Base-by-base conservation (phyloP, 2,113 vertebrate genomes). In the Lycaon pictus region DNA sequence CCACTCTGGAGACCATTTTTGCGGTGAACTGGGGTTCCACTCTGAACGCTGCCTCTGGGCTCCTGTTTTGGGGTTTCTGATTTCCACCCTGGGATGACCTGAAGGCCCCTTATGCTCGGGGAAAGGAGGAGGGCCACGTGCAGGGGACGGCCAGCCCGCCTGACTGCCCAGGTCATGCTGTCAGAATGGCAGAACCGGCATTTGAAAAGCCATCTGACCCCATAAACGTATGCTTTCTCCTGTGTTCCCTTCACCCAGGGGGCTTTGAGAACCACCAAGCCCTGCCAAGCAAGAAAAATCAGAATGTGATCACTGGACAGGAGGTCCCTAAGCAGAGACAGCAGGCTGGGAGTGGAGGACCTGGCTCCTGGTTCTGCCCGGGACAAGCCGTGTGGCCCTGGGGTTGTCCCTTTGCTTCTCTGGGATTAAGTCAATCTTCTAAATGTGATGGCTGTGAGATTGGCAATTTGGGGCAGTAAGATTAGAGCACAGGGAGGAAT, bases 41-140 rank as follows among this genome's bases (percentile, higher is more conserved):
- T 62, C 43, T n/a, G 37, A 94, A 15, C 0, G 0, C 74, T 58
- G 25, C 25, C 3, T 65, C 77, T 58, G 23, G 37, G 17, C 55
- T 80, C 62, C 11, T n/a, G 60, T 76, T 79, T 85, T 22, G 2
- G 83, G 35, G 55, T 58, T 88, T 74, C 80, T 0, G 2, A 55
- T 90, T 90, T 93, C 89, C 48, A 27, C 29, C 58, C 85, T 80
- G 35, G 29, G 55, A 4, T 51, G 88, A 79, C 84, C 79, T 11
- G 4, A 22, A 2, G 67, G 25, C 25, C 37, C 7, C 43, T 43
- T 43, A 43, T 43, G 43, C 43, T 43, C 43, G 43, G 43, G 43
- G 43, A 43, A 43, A 43, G 43, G 43, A 43, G 43, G 43, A 7
- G 43, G 43, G 19, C 79, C 51, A 12, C 17, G 32, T 0, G 4